These are phyloP conservation scores for Bombus difficillimus DNA, from an alignment of 1,140 invertebrate genomes.

Conservation along the genomic window DNA sequence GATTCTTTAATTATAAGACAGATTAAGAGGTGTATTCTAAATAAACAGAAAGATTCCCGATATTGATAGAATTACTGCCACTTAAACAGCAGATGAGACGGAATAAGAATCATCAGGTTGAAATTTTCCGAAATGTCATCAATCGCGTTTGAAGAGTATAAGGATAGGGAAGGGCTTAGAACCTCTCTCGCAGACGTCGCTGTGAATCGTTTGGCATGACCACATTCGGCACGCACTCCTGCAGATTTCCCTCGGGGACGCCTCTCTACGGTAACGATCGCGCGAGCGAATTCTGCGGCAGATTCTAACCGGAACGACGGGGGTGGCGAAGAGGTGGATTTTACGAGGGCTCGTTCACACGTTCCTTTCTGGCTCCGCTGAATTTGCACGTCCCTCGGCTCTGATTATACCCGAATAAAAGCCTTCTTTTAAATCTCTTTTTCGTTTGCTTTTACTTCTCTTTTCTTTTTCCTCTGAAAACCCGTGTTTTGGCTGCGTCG, in stretches of 20 bases:
- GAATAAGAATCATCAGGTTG: background rate
- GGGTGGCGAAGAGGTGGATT: conserved; percentile 9
- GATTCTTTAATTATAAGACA: no score
- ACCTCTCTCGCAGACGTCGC: conserved; percentile 51
- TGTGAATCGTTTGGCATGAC: conserved; percentile 63
- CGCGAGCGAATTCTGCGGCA: conserved; percentile 57
- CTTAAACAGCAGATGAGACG: background rate
- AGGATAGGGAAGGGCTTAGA: conserved; percentile 25
- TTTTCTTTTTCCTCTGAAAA: background rate
- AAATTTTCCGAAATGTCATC: conserved; percentile 12
- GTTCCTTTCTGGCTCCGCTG: conserved; percentile 31
- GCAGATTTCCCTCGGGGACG: conserved; percentile 67
- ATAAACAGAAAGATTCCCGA: no score
- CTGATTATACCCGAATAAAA: background rate
- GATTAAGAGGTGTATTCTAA: no score
- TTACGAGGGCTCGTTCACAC: conserved; percentile 34
- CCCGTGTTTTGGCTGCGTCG: no score
- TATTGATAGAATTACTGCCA: no score
- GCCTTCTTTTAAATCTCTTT: background rate
- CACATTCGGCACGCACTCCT: conserved; percentile 67
- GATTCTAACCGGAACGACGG: conserved; percentile 46
- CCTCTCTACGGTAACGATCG: conserved; percentile 58
- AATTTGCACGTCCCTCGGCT: conserved; percentile 18
- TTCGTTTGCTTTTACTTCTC: no score
- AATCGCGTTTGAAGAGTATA: background rate